Conservation (phyloP, 2,888 invertebrate species). For the Nebria brevicollis region DNA sequence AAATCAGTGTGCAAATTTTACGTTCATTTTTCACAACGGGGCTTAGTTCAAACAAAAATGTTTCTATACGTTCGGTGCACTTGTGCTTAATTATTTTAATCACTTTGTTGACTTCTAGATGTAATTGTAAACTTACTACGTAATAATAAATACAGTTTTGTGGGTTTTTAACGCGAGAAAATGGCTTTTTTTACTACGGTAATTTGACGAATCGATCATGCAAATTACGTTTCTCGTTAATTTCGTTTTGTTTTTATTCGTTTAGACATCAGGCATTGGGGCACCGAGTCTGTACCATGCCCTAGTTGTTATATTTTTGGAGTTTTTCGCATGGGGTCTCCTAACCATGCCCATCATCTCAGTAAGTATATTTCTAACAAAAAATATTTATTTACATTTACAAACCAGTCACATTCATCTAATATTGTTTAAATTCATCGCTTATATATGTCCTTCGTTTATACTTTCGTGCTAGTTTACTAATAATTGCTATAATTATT, state of each 20-base stretch:
- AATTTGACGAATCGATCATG: not conserved
- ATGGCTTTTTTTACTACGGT: slow-evolving; percentile 10
- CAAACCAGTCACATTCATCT: not conserved
- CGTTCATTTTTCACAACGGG: not conserved
- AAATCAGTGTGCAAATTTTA: not conserved
- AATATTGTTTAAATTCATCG: not conserved
- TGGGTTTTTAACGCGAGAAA: slow-evolving; percentile 5
- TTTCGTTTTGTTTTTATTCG: slow-evolving; percentile 57
- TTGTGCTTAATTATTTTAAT: not conserved
- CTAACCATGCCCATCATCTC: slow-evolving; percentile 97
- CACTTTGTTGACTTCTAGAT: not conserved
- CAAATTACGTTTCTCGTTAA: not conserved
- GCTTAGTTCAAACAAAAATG: not conserved
- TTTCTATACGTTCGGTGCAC: not conserved
- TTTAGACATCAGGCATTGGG: slow-evolving; percentile 85
- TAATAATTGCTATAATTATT: slow-evolving; percentile 2
- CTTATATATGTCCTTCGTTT: not conserved
- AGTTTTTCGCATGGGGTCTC: slow-evolving; percentile 99
- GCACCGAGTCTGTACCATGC: slow-evolving; percentile 98
- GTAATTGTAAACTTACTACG: not conserved
- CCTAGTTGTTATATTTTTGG: slow-evolving; percentile 97
- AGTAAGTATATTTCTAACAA: slow-evolving; percentile 63
- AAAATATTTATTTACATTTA: not conserved
- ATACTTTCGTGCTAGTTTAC: not conserved
- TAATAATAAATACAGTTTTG: not conserved